Evolutionary conservation across 2,888 invertebrate species (phyloP), one percentile per base, ranked within the genome.

Genomic region (Epinotia demarniana): DNA sequence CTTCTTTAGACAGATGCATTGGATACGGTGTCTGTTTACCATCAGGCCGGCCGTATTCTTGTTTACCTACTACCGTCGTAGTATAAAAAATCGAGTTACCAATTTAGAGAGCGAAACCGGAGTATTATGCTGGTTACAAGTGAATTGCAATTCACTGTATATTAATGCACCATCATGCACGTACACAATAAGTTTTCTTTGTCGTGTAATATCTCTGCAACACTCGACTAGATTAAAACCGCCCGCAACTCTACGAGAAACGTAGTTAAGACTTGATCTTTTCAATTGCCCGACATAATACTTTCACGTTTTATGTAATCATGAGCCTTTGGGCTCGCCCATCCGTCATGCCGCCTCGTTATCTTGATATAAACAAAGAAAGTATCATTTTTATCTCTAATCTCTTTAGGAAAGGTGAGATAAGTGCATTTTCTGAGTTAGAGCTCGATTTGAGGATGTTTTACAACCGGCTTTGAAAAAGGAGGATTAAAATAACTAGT

Each of bases 291-390:
- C 87, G 85, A 86, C 85, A 86, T 89, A 86, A 88, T 87, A 90
- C 90, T 90, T 90, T 90, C 90, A 88, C 90, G 89, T 88, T 89
- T 88, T 90, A 90, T 86, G 89, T 88, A 90, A 90, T 88, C 87
- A 87, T 87, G 86, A 86, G 86, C 88, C 86, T 88, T 86, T 87
- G 85, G 86, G 84, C 82, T 82, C 85, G 87, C 87, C 88, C 89
- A 89, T 90, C 89, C 86, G 87, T 89, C 90, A 89, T 89, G 88
- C 87, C 82, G 82, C 80, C 82, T 80, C 84, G 86, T 90, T 90
- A 90, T 90, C 90, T 90, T 82, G 89, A 90, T 90, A 86, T 86
- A 80, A 83, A 85, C 86, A 86, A 90, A 83, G 89, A 90, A 89
- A 90, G 89, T 89, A 85, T 80, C 81, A 79, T 77, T 85, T 83